phyloP scores from a whole-genome alignment of 2,797 vertebrate genomes.

The Sebastes matsubarae region DNA sequence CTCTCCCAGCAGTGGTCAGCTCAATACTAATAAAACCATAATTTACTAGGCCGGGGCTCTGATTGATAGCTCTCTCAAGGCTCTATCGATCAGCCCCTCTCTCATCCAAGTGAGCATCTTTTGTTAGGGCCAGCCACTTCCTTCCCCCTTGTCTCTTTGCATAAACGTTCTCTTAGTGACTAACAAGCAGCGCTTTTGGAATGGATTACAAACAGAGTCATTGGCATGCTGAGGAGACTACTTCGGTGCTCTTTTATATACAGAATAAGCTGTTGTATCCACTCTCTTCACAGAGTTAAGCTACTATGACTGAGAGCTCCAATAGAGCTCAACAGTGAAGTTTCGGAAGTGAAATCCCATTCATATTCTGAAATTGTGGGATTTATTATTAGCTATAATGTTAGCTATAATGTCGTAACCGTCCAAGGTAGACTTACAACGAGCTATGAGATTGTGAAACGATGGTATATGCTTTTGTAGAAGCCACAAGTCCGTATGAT shows the following conservation, averaged over 20 bases:
- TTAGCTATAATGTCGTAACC: too few species aligned
- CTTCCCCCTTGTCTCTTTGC: constrained; percentile 81
- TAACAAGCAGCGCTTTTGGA: constrained; percentile 40
- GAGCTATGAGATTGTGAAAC: too few species aligned
- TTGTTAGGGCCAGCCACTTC: constrained; percentile 76
- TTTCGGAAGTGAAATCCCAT: too few species aligned
- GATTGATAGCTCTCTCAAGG: constrained; percentile 83
- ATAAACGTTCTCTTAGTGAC: constrained; percentile 70
- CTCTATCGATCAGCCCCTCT: constrained; percentile 79
- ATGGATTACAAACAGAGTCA: constrained; percentile 54
- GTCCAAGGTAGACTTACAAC: too few species aligned
- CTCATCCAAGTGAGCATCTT: constrained; percentile 69
- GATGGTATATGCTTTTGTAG: too few species aligned
- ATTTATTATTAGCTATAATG: too few species aligned
- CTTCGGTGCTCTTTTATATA: constrained; percentile 22
- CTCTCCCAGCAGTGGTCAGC: constrained; percentile 70
- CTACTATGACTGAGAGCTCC: not conserved
- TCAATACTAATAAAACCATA: constrained; percentile 88
- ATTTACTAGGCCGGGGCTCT: constrained; percentile 78
- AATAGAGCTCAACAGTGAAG: not conserved
- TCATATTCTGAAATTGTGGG: too few species aligned
- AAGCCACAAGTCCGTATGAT: too few species aligned
- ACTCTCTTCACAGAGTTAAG: constrained; percentile 12
- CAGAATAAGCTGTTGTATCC: constrained; percentile 12
- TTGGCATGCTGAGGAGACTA: constrained; percentile 41